These are phyloP conservation scores for Aldabrachelys gigantea DNA, from an alignment of 2,113 vertebrate species.

Conservation along the genomic window DNA sequence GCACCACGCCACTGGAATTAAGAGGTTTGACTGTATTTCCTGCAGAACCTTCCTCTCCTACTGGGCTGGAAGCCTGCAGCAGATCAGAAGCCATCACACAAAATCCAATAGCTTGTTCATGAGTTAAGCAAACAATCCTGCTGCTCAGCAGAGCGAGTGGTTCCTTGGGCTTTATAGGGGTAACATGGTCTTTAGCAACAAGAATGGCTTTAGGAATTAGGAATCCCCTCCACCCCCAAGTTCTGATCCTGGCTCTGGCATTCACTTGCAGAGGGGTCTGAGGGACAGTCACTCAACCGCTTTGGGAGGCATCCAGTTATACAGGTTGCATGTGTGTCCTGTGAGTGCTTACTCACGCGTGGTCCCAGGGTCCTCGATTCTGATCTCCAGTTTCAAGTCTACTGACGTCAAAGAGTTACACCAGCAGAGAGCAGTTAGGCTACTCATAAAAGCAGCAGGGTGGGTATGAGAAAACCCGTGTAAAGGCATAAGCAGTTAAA, in stretches of 20 bases:
- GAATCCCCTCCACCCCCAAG: neutral
- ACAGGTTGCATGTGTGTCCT: too few species aligned
- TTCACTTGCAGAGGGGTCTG: neutral
- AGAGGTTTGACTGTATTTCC: neutral
- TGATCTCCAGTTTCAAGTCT: accelerated
- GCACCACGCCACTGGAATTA: neutral
- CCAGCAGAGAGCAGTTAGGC: neutral
- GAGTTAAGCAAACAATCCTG: neutral
- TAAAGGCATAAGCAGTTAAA: neutral
- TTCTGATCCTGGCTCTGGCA: neutral
- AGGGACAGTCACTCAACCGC: neutral
- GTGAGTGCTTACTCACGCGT: neutral
- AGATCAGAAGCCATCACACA: neutral
- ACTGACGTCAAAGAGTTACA: neutral
- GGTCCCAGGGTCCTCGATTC: accelerated
- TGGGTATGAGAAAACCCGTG: neutral
- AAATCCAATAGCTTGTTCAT: neutral
- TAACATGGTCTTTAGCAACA: neutral
- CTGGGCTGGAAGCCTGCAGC: neutral
- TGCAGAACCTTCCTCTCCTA: neutral
- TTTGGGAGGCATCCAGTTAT: neutral
- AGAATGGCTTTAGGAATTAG: neutral
- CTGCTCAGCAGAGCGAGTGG: neutral
- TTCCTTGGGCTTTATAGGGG: neutral
- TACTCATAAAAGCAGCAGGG: neutral